Conservation (phyloP, 2,888 invertebrate genomes). For the Yponomeuta cagnagella region DNA sequence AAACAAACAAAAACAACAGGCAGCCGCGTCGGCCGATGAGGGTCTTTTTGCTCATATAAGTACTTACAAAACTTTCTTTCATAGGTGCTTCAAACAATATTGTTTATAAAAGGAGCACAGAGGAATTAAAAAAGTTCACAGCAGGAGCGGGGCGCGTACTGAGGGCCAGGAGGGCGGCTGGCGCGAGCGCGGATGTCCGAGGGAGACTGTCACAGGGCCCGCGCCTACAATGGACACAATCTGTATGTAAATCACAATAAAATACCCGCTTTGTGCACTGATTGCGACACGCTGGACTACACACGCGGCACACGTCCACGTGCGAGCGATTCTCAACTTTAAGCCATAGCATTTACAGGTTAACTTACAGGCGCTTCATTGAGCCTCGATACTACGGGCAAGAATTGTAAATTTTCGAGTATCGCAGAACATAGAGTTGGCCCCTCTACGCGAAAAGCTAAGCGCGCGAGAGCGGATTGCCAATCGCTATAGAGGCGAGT, state of each 20-base stretch:
- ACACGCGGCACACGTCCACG: conserved; percentile 52
- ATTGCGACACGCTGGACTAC: conserved; percentile 69
- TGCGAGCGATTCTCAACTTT: conserved; percentile 34
- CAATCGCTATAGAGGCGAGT: background rate
- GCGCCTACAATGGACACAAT: conserved; percentile 61
- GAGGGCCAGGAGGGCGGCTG: conserved; percentile 26
- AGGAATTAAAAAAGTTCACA: conserved; percentile 23
- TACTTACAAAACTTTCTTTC: conserved; percentile 12
- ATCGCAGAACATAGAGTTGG: background rate
- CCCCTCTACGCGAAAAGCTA: background rate
- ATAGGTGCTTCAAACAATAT: conserved; percentile 5
- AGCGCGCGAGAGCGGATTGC: background rate
- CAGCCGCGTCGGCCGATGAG: background rate
- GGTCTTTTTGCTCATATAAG: background rate
- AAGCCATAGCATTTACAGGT: conserved; percentile 21
- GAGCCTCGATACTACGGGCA: background rate
- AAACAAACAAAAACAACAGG: background rate
- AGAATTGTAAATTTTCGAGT: background rate
- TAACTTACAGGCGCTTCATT: background rate
- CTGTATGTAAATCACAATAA: conserved; percentile 72
- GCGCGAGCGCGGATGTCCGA: conserved; percentile 31
- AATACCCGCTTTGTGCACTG: conserved; percentile 66
- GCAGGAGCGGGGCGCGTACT: conserved; percentile 33
- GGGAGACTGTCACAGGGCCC: conserved; percentile 66
- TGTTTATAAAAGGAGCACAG: conserved; percentile 5